Percentiles rank a stretch among this genome's conserved stretches.
Evolutionary conservation across 2,888 invertebrate genomes (phyloP).

Genomic region (Lumbricus terrestris): DNA sequence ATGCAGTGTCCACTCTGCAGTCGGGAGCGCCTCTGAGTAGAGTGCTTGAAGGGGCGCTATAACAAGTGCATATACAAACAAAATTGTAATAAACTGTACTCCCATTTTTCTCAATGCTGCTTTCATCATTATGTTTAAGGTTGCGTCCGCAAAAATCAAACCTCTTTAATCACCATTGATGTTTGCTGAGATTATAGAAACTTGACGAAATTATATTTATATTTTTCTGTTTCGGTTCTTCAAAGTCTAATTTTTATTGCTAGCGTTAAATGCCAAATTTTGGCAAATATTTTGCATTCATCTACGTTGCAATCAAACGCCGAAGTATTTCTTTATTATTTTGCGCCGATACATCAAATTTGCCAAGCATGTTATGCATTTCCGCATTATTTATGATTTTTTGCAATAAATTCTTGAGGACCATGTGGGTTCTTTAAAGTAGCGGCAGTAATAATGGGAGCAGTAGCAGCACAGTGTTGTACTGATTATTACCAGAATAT

Average conservation of each 20-base stretch:
- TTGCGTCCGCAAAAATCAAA: background rate
- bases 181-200: background rate
- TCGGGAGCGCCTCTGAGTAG: no score
- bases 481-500: background rate
- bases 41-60: no score
- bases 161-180: background rate
- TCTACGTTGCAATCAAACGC: background rate
- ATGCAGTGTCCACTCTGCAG: no score
- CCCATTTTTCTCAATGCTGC: background rate
- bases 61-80: no score
- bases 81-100: background rate
- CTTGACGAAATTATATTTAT: background rate
- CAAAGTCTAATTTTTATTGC: background rate
- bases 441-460: background rate
- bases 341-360: background rate
- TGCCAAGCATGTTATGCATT: background rate
- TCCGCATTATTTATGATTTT: background rate
- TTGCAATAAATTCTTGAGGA: background rate
- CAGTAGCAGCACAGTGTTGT: background rate
- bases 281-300: background rate
- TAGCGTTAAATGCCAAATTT: no score
- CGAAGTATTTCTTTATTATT: background rate
- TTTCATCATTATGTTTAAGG: background rate
- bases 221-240: background rate
- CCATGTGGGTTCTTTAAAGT: background rate